A percentile compares a stretch with the other conserved stretches of the same genome.
Conservation (phyloP, 2,888 invertebrate genomes). For the Neoascia interrupta region DNA sequence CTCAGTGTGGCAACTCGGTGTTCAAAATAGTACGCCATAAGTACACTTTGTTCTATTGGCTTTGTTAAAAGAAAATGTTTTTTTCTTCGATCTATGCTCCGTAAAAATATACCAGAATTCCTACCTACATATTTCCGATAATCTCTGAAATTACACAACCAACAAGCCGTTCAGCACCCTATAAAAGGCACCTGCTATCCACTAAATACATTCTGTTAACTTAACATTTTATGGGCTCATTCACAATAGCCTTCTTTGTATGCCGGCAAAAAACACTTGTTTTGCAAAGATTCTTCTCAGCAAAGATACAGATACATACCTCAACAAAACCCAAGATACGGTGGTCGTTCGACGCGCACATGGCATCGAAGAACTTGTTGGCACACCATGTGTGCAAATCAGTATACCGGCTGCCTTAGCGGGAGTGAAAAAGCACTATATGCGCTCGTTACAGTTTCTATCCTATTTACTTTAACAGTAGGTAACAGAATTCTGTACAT, state of each 20-base stretch:
- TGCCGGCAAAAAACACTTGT: slow-evolving; percentile 32
- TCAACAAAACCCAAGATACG: slow-evolving; percentile 3
- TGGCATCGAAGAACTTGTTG: slow-evolving; percentile 56
- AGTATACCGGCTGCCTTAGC: slow-evolving; percentile 16
- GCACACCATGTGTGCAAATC: slow-evolving; percentile 37
- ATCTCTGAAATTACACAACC: too few relatives aligned
- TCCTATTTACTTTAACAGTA: background rate
- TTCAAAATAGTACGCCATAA: too few relatives aligned
- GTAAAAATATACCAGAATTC: too few relatives aligned
- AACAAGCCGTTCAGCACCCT: background rate
- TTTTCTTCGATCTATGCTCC: too few relatives aligned
- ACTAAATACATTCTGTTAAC: background rate
- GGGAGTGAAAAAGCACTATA: background rate
- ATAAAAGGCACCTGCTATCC: slow-evolving; percentile 61
- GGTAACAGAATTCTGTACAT: slow-evolving; percentile 13
- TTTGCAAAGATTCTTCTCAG: slow-evolving; percentile 8
- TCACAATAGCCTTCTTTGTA: slow-evolving; percentile 43
- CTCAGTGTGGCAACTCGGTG: too few relatives aligned
- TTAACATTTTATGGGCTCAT: slow-evolving; percentile 4
- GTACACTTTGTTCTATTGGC: too few relatives aligned
- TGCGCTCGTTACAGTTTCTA: background rate
- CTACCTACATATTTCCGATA: too few relatives aligned
- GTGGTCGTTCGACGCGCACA: slow-evolving; percentile 35
- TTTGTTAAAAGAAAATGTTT: too few relatives aligned
- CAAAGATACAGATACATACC: slow-evolving; percentile 1